Evolutionary conservation across 2,888 invertebrate species (phyloP).

Genomic region (Teinopalpus imperialis): DNA sequence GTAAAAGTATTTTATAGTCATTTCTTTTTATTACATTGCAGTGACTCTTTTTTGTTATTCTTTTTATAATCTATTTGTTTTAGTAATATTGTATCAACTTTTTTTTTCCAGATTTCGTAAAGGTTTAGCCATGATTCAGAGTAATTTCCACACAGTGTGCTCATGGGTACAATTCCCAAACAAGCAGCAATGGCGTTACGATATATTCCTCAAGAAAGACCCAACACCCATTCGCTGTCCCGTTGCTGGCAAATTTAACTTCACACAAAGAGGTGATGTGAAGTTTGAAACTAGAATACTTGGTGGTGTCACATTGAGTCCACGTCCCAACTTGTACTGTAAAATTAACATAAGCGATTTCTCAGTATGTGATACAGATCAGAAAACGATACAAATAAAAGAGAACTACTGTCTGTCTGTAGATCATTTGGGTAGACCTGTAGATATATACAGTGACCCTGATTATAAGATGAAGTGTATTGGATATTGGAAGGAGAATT

Average conservation of each 20-base stretch:
- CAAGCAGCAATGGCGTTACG: constrained; percentile 92
- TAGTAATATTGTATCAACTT: constrained; percentile 1
- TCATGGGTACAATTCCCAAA: constrained; percentile 97
- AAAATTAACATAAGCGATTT: constrained; percentile 97
- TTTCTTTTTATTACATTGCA: constrained; percentile 15
- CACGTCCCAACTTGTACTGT: constrained; percentile 95
- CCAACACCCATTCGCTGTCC: constrained; percentile 97
- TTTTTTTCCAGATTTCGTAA: constrained; percentile 86
- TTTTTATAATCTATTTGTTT: too few species aligned
- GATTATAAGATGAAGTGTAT: constrained; percentile 98
- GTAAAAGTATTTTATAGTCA: constrained; percentile 42
- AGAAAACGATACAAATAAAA: constrained; percentile 96
- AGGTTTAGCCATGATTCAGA: constrained; percentile 93
- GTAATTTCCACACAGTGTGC: constrained; percentile 95
- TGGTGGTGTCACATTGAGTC: constrained; percentile 96
- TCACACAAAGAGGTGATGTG: constrained; percentile 95
- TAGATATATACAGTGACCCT: constrained; percentile 97
- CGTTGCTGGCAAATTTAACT: constrained; percentile 97
- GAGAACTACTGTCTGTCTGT: constrained; percentile 98
- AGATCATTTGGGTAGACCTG: constrained; percentile 95
- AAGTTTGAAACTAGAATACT: constrained; percentile 96
- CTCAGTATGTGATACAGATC: constrained; percentile 97
- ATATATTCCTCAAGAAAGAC: constrained; percentile 91
- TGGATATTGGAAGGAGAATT: constrained; percentile 98
- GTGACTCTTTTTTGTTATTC: constrained; percentile 28